These are phyloP conservation scores for Labeo calbasu DNA, from an alignment of 2,797 vertebrate species.

Conservation along the genomic window DNA sequence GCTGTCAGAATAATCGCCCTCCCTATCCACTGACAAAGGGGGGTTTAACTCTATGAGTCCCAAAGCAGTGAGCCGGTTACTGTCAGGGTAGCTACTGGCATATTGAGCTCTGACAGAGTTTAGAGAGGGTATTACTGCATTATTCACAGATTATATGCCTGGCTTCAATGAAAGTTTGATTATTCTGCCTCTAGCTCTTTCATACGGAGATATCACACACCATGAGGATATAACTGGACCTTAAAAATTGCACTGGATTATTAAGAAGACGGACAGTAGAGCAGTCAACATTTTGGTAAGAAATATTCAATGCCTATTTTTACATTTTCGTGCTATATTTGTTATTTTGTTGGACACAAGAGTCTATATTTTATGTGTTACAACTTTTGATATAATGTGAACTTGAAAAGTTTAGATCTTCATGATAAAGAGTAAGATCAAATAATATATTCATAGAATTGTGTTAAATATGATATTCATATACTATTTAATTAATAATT, in stretches of 20 bases:
- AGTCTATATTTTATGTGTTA: background rate
- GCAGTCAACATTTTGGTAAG: slow-evolving; percentile 59
- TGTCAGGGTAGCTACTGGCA: slow-evolving; percentile 2
- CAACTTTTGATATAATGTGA: background rate
- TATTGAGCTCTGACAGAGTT: slow-evolving; percentile 7
- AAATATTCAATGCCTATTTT: background rate
- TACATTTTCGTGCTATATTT: background rate
- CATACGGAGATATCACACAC: background rate
- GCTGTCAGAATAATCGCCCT: slow-evolving; percentile 28
- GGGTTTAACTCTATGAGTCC: slow-evolving; percentile 41
- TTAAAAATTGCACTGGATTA: slow-evolving; percentile 36
- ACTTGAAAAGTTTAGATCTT: background rate
- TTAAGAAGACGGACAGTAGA: slow-evolving; percentile 16
- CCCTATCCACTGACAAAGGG: slow-evolving; percentile 9
- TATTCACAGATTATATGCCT: slow-evolving; percentile 21
- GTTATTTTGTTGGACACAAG: background rate
- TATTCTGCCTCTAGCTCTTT: slow-evolving; percentile 22
- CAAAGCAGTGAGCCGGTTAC: slow-evolving; percentile 37
- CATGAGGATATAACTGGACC: slow-evolving; percentile 42
- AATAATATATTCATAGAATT: background rate
- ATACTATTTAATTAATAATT: background rate
- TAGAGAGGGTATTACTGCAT: background rate
- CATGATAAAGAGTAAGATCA: background rate
- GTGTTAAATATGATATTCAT: background rate
- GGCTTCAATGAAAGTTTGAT: slow-evolving; percentile 21